Evolutionary conservation across 2,888 invertebrate species (phyloP), one percentile per base, ranked within the genome.

Genomic region (Perizoma flavofasciatum): DNA sequence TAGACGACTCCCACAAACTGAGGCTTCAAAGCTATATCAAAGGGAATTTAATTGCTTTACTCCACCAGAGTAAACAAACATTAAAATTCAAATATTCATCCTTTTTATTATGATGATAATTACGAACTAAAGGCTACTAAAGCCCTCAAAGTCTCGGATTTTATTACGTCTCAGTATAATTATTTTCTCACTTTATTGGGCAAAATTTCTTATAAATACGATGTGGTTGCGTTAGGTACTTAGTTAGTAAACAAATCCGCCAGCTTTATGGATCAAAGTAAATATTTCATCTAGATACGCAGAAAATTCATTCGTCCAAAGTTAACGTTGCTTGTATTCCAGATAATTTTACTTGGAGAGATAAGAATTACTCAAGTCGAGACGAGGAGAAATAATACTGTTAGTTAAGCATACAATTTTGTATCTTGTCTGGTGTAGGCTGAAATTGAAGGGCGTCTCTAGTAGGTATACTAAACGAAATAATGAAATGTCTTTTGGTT

Each of bases 11-110:
- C 79, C 82, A 78, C 81, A 78, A 80, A 79, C 78, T 74, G 76
- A 81, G 75, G 79, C 81, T 79, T 83, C 79, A 79, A 79, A 83
- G 81, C 75, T 70, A 77, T 82, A 83, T 83, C 81, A 83, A 85
- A 86, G 82, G 78, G 75, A 77, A 83, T 85, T 86, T 88, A 86
- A 87, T 88, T 85, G 81, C 81, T 70, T 22, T 70, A 72, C 70
- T 77, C 75, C 71, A 77, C 79, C 80, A 73, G 75, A 74, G 77
- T 81, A 79, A 75, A 78, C 73, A 73, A 72, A 78, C 72, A 76
- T 77, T 75, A 77, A 79, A 72, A 73, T 69, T 72, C 68, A 68
- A 73, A 77, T 77, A 74, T 73, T 72, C 69, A 74, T 74, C 67
- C 70, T 73, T 70, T 70, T 71, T 64, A 73, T 72, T 66, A 62